Percentiles rank a stretch among this genome's conserved stretches.
phyloP scores from a whole-genome alignment of 2,888 invertebrate genomes.

The Temnothorax rugatulus region DNA sequence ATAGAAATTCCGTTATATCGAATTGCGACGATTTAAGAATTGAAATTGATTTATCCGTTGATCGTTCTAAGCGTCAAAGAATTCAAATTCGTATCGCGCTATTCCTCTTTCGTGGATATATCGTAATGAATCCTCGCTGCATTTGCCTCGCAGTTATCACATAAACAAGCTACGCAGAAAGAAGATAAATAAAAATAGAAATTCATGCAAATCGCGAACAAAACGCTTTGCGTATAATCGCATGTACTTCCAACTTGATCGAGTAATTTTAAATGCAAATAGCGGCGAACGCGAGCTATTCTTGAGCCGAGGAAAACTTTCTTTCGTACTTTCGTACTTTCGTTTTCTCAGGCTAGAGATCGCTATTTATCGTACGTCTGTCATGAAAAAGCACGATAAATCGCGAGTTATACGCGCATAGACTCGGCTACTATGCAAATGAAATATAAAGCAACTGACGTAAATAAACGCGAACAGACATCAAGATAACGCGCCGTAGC shows the following conservation, averaged over 20 bases:
- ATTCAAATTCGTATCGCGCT: not conserved
- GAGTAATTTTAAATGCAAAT: constrained; percentile 25
- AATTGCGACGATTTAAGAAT: not conserved
- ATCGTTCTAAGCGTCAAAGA: not conserved
- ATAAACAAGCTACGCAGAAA: not conserved
- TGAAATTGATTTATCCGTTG: not conserved
- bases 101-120: not conserved
- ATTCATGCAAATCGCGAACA: not conserved
- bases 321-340: constrained; percentile 30
- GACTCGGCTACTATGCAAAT: constrained; percentile 1
- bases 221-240: not conserved
- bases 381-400: constrained; percentile 1
- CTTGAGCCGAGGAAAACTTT: not conserved
- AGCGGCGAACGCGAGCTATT: constrained; percentile 1
- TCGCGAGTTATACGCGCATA: not conserved
- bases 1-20: not conserved
- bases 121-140: not conserved
- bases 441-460: constrained; percentile 23
- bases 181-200: not conserved
- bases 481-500: constrained; percentile 32
- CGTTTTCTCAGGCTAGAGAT: constrained; percentile 1
- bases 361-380: constrained; percentile 12
- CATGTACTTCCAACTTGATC: not conserved
- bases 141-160: not conserved
- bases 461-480: constrained; percentile 12